Evolutionary conservation across 2,113 vertebrate species (phyloP).

Genomic region (Circaetus cinerascens): DNA sequence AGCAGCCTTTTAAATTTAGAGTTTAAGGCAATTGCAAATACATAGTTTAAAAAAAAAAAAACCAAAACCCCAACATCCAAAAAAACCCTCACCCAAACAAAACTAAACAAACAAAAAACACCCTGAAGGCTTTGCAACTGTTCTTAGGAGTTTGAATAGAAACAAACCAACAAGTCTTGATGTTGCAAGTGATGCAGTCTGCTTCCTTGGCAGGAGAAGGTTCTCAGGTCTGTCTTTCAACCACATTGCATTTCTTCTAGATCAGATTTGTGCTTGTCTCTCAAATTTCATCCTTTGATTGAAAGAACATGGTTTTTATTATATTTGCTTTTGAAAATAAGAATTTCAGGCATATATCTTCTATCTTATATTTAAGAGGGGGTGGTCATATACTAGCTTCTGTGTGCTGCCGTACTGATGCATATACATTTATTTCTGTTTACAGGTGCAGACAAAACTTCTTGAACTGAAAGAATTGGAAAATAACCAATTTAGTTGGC

Average conservation of each 20-base stretch:
- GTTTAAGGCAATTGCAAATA: background rate
- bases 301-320: background rate
- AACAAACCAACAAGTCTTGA: background rate
- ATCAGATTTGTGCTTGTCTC: background rate
- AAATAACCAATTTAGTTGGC: constrained; percentile 84
- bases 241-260: background rate
- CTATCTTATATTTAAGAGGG: background rate
- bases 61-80: too few relatives aligned
- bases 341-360: background rate
- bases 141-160: background rate
- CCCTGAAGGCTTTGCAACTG: background rate
- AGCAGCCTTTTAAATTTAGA: background rate
- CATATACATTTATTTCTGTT: constrained; percentile 26
- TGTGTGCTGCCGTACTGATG: background rate
- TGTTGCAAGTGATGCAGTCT: background rate
- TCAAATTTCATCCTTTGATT: background rate
- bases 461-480: constrained; percentile 86
- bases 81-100: background rate
- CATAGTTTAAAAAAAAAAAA: background rate
- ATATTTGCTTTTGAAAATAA: background rate
- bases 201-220: background rate
- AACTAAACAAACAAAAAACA: background rate
- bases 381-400: background rate
- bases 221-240: background rate
- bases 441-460: constrained; percentile 87